Evolutionary conservation across 2,797 vertebrate species (phyloP).

Genomic region (Eulemur albifrons): DNA sequence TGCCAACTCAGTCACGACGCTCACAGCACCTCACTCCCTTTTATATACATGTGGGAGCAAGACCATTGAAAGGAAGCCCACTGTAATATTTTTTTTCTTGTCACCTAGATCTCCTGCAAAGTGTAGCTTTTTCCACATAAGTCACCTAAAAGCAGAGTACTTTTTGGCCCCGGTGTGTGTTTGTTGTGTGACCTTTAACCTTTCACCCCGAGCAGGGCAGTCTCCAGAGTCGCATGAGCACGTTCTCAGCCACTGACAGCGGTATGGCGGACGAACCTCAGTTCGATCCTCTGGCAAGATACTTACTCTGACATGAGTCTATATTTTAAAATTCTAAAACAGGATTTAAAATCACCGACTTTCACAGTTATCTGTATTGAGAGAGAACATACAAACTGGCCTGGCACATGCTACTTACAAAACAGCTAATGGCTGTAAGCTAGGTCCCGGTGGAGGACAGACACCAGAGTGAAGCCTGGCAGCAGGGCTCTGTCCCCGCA

Average conservation of each 20-base stretch:
- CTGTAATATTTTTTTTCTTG: neutral
- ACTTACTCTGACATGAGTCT: neutral
- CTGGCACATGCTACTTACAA: neutral
- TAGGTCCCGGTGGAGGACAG: no score
- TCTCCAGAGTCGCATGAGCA: neutral
- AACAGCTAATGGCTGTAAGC: fast-evolving
- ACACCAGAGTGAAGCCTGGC: neutral
- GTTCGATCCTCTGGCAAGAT: neutral
- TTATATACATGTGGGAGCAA: neutral
- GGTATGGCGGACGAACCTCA: neutral
- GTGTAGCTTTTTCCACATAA: neutral
- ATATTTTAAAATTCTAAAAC: neutral
- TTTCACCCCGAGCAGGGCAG: neutral
- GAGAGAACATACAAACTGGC: neutral
- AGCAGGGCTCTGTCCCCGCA: neutral
- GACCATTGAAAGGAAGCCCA: neutral
- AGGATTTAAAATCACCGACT: neutral
- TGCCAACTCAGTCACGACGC: neutral
- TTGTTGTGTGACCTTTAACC: fast-evolving
- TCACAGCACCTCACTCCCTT: fast-evolving
- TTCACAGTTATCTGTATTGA: neutral
- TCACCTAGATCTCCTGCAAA: neutral
- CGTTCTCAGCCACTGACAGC: neutral
- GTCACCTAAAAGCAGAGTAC: neutral
- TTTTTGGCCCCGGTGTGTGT: neutral